Conservation (phyloP, 2,797 vertebrate species). For the Dermochelys coriacea region DNA sequence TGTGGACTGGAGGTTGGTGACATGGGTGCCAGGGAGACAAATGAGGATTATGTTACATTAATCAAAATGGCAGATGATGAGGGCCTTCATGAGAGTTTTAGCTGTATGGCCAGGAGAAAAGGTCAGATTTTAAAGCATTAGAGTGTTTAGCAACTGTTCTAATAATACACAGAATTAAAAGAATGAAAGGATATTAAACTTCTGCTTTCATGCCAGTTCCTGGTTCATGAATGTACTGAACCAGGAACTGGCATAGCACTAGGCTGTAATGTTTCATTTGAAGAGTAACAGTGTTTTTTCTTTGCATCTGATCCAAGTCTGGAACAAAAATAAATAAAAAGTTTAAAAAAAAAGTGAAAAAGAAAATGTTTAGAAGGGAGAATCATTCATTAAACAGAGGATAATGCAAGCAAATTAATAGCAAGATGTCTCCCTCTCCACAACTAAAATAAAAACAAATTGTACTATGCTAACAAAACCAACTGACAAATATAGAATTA, state of each 20-base stretch:
- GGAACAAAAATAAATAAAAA: constrained; percentile 51
- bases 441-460: constrained; percentile 63
- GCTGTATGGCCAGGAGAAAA: background rate
- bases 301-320: background rate
- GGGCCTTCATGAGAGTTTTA: constrained; percentile 32
- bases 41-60: background rate
- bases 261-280: constrained; percentile 14
- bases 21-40: background rate
- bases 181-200: background rate
- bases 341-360: background rate
- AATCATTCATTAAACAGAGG: background rate
- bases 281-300: constrained; percentile 4
- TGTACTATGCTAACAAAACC: constrained; percentile 49
- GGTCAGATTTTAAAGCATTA: constrained; percentile 4
- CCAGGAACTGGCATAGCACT: too few species aligned
- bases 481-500: constrained; percentile 59
- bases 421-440: constrained; percentile 47
- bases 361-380: constrained; percentile 40
- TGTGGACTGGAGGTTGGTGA: background rate
- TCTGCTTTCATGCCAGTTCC: background rate
- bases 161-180: constrained; percentile 11
- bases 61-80: background rate
- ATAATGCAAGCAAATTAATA: constrained; percentile 63
- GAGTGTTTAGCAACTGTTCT: background rate
- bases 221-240: background rate